Base-by-base conservation (phyloP, 2,888 invertebrate species). In the Eupithecia pulchellata region DNA sequence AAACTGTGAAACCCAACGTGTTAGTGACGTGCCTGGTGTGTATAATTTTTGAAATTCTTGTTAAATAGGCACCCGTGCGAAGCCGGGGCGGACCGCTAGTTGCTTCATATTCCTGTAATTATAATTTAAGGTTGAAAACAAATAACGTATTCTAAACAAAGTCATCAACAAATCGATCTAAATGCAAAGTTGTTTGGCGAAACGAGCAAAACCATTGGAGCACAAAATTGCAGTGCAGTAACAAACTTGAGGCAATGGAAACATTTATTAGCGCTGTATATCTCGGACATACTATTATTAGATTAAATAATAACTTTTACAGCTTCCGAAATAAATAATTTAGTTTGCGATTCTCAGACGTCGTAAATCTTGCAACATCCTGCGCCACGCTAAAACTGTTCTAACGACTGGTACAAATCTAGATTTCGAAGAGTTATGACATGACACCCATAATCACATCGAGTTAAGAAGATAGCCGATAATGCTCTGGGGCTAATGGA, bases 301-400 rank as follows among this genome's bases (percentile, higher is more conserved):
- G 79, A 81, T 78, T 78, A n/a, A n/a, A n/a, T n/a, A n/a, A 81
- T 77, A 64, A 66, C 64, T 80, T 83, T 84, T 79, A 84, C 79
- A 74, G 79, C 79, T 83, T 83, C 82, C 81, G 80, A 84, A 81
- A 84, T 82, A 80, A 82, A 83, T 82, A 77, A 80, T 79, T 80
- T 81, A 81, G 78, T 74, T 75, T 77, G 74, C 78, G 64, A 74
- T 71, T 72, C 69, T 68, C 78, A 82, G 78, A 76, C 77, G 76
- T 73, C 77, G 75, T 84, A 83, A 84, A 83, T 84, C 80, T 78
- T 74, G 71, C 72, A 78, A 80, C 81, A 80, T 79, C 79, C 80
- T 83, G 69, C 67, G 61, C 34, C 67, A 64, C 62, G 64, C 69
- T 69, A 61, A 73, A 75, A 68, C 69, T 69, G 64, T 64, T 72